phyloP scores from a whole-genome alignment of 2,888 invertebrate genomes.

The Tetheella fluctuosa region DNA sequence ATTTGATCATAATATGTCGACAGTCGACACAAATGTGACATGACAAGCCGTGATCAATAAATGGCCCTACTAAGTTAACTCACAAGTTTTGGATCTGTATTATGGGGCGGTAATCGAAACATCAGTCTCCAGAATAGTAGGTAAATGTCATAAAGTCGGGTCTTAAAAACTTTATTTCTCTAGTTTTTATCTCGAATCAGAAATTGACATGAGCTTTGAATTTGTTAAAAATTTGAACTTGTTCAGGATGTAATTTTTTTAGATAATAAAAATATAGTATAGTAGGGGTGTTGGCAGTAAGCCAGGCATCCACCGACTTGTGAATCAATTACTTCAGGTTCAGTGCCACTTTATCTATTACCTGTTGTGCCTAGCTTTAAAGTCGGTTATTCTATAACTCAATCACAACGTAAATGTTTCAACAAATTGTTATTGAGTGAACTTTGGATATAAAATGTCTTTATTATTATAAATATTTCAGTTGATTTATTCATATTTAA shows the following conservation, averaged over 20 bases:
- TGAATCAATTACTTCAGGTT: conserved; percentile 15
- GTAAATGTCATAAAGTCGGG: no score
- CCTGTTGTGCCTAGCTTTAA: conserved; percentile 40
- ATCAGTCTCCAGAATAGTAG: no score
- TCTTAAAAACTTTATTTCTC: no score
- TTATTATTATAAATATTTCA: background rate
- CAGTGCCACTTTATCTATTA: conserved; percentile 25
- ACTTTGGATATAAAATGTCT: background rate
- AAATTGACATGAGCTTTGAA: no score
- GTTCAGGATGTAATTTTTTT: no score
- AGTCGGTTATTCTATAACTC: conserved; percentile 14
- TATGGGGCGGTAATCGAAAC: no score
- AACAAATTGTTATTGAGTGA: conserved; percentile 2
- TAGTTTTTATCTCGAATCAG: no score
- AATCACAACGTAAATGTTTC: background rate
- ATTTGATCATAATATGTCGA: background rate
- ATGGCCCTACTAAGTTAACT: background rate
- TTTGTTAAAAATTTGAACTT: no score
- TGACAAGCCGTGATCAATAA: background rate
- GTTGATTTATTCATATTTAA: background rate
- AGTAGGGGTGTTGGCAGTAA: conserved; percentile 11
- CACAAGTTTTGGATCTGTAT: background rate
- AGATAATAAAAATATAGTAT: no score
- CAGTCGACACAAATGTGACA: background rate
- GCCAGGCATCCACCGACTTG: conserved; percentile 10